phyloP scores from a whole-genome alignment of 37 sponge, comb jelly and placozoan genomes.

The Dysidea cf. avara region DNA sequence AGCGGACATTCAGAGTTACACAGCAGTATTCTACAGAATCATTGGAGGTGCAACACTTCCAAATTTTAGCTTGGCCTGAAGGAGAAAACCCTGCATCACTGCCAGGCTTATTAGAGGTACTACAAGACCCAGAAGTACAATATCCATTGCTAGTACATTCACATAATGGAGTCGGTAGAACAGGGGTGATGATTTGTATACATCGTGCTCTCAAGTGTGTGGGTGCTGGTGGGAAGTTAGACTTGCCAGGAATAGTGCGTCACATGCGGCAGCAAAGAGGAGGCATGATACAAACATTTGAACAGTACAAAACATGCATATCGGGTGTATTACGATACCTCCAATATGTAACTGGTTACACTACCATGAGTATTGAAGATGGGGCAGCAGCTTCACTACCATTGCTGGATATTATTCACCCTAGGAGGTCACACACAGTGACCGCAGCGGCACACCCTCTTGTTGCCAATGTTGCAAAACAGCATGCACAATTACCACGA shows the following conservation, averaged over 20 bases:
- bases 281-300: slow-evolving; percentile 50
- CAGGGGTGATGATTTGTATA: slow-evolving; percentile 46
- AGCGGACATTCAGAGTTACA: slow-evolving; percentile 18
- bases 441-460: slow-evolving; percentile 3
- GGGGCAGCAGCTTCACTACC: slow-evolving; percentile 49
- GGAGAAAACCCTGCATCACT: slow-evolving; percentile 52
- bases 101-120: slow-evolving; percentile 12
- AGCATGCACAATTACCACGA: not conserved
- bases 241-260: slow-evolving; percentile 35
- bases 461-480: not conserved
- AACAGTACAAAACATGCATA: slow-evolving; percentile 62
- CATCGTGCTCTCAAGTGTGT: slow-evolving; percentile 34
- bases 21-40: slow-evolving; percentile 4
- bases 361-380: no score
- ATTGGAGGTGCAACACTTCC: slow-evolving; percentile 56
- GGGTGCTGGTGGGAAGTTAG: slow-evolving; percentile 13
- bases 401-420: not conserved
- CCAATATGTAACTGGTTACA: no score
- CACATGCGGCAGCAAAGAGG: slow-evolving; percentile 49
- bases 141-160: slow-evolving; percentile 61
- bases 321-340: no score
- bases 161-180: slow-evolving; percentile 57
- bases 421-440: not conserved
- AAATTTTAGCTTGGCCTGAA: slow-evolving; percentile 67
- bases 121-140: no score